Conservation (phyloP, 2,113 vertebrate species). For the Oryzias woworae region DNA sequence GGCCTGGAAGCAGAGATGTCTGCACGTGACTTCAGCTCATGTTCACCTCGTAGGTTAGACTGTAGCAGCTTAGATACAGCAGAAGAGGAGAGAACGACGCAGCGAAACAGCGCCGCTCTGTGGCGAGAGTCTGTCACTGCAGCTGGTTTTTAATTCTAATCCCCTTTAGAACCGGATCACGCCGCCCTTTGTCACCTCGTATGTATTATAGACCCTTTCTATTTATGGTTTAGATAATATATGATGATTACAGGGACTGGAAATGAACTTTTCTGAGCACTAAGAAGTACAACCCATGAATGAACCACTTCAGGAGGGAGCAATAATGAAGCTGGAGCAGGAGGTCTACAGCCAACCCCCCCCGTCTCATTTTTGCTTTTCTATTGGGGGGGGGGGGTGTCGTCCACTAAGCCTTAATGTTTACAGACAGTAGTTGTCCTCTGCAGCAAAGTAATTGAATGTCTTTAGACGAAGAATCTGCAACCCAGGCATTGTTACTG, state of each 20-base stretch:
- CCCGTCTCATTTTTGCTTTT: conserved; percentile 4
- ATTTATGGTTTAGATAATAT: conserved; percentile 70
- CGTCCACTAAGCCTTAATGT: conserved; percentile 44
- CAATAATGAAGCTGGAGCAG: conserved; percentile 1
- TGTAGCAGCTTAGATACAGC: too few species aligned
- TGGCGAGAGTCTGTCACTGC: conserved; percentile 40
- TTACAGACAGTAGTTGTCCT: conserved; percentile 33
- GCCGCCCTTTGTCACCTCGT: conserved; percentile 28
- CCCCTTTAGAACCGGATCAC: conserved; percentile 22
- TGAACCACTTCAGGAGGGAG: conserved; percentile 2
- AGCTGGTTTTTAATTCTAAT: not conserved
- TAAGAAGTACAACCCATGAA: conserved; percentile 34
- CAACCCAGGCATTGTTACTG: conserved; percentile 13
- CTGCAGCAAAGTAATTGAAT: conserved; percentile 8
- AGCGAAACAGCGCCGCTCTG: conserved; percentile 45
- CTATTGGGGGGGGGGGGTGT: conserved; percentile 27
- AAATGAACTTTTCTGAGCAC: conserved; percentile 54
- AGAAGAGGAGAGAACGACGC: conserved; percentile 19
- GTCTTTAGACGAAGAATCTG: conserved; percentile 3
- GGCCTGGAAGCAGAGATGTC: too few species aligned
- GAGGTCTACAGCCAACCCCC: conserved; percentile 7
- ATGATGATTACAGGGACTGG: conserved; percentile 49
- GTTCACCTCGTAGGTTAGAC: too few species aligned
- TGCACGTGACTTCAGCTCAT: too few species aligned
- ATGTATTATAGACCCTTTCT: conserved; percentile 47